Conservation (phyloP, 2,113 vertebrate species). For the Scophthalmus maximus region DNA sequence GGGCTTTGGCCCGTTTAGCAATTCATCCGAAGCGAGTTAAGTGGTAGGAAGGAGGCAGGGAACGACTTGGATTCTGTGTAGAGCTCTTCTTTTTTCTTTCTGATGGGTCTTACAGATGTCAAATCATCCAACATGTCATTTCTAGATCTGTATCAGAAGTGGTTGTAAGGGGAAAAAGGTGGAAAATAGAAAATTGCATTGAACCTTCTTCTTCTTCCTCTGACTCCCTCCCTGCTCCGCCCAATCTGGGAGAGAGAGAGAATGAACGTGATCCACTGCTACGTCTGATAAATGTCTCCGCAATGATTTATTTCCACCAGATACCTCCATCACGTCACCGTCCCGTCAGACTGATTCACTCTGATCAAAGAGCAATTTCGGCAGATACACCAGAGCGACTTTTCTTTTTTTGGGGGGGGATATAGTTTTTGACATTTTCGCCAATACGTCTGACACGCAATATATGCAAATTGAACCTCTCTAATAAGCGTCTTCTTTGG, state of each 20-base stretch:
- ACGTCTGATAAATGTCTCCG: conserved; percentile 58
- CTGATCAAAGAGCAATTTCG: conserved; percentile 74
- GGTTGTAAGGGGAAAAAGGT: conserved; percentile 6
- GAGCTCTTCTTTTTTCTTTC: background rate
- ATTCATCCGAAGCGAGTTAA: conserved; percentile 44
- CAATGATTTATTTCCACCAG: conserved; percentile 62
- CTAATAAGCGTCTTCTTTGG: conserved; percentile 74
- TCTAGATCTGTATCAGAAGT: background rate
- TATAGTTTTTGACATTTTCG: conserved; percentile 75
- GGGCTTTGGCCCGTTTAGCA: conserved; percentile 54
- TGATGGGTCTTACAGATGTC: background rate
- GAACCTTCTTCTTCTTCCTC: background rate
- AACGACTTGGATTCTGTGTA: conserved; percentile 2
- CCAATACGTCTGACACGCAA: conserved; percentile 69
- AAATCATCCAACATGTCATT: background rate
- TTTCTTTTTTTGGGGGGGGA: too few species aligned
- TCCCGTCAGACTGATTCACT: conserved; percentile 69
- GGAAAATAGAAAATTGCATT: conserved; percentile 18
- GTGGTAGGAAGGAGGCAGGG: conserved; percentile 33
- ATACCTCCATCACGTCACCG: conserved; percentile 52
- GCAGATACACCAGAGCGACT: conserved; percentile 49
- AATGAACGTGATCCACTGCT: conserved; percentile 35
- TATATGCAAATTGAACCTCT: conserved; percentile 73
- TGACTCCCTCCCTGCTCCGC: background rate
- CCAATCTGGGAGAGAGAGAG: background rate